These are phyloP conservation scores for Melinopterus prodromus DNA, from an alignment of 2,888 invertebrate species.

Conservation along the genomic window DNA sequence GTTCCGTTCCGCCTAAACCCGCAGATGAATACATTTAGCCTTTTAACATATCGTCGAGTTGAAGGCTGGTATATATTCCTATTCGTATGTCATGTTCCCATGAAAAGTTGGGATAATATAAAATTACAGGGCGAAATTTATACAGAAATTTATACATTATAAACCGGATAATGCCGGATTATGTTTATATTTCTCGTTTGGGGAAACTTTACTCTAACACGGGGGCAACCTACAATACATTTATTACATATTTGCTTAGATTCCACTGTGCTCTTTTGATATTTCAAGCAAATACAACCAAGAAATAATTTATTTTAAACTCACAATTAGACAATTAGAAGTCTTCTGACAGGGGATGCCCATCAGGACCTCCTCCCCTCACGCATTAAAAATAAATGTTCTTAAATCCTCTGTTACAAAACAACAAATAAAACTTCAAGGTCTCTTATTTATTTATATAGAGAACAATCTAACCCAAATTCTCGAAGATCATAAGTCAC, in stretches of 20 bases:
- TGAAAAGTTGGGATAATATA: not conserved
- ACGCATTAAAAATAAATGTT: too few relatives aligned
- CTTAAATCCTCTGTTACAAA: too few relatives aligned
- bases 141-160: not conserved
- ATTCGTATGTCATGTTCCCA: not conserved
- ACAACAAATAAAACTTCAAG: too few relatives aligned
- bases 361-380: too few relatives aligned
- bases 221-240: not conserved
- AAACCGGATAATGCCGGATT: not conserved
- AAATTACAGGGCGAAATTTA: not conserved
- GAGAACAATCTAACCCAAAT: too few relatives aligned
- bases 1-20: not conserved
- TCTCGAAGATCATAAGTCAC: too few relatives aligned
- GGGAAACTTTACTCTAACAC: not conserved
- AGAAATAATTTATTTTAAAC: too few relatives aligned
- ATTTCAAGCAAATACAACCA: not conserved
- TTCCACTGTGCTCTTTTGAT: not conserved
- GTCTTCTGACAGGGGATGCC: too few relatives aligned
- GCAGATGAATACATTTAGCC: not conserved
- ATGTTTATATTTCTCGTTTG: constrained; percentile 4
- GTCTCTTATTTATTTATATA: too few relatives aligned
- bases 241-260: not conserved
- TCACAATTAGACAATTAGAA: too few relatives aligned
- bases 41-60: not conserved
- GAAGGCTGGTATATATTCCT: not conserved